A percentile compares a stretch with the other conserved stretches of the same genome.
Conservation (phyloP, 2,113 vertebrate species). For the Melanerpes formicivorus region DNA sequence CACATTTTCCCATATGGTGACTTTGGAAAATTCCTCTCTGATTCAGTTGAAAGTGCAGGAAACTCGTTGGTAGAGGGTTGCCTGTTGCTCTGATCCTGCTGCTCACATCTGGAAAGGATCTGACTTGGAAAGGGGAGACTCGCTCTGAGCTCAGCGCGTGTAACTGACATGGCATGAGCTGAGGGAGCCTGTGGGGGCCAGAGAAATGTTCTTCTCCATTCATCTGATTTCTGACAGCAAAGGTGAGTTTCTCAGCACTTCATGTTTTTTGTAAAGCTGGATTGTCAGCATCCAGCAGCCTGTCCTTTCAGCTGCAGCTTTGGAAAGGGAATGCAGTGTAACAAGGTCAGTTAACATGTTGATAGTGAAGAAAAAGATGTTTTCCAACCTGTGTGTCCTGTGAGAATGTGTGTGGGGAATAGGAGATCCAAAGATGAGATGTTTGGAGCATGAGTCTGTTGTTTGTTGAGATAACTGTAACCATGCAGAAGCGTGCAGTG, state of each 20-base stretch:
- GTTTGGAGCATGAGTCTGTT: background rate
- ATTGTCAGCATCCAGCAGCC: background rate
- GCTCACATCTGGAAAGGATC: conserved; percentile 88
- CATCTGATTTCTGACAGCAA: conserved; percentile 56
- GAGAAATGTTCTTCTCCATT: conserved; percentile 61
- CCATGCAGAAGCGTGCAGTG: background rate
- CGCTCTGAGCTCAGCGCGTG: conserved; percentile 16
- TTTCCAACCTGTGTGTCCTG: background rate
- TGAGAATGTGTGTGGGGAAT: background rate
- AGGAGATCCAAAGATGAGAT: background rate
- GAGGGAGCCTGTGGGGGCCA: conserved; percentile 56
- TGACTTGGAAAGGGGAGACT: conserved; percentile 69
- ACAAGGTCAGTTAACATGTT: conserved; percentile 8
- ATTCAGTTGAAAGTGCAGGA: conserved; percentile 72
- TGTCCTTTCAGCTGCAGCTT: conserved; percentile 3
- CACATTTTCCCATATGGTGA: conserved; percentile 72
- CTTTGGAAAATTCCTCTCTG: conserved; percentile 70
- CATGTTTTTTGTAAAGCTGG: background rate
- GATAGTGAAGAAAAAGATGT: background rate
- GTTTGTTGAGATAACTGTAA: background rate
- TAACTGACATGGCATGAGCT: conserved; percentile 81
- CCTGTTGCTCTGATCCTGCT: conserved; percentile 58
- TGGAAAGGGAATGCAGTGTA: background rate
- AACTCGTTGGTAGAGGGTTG: conserved; percentile 77
- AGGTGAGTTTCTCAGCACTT: conserved; percentile 58